Conservation (phyloP, 2,888 invertebrate species). For the Polymixis flavicincta region DNA sequence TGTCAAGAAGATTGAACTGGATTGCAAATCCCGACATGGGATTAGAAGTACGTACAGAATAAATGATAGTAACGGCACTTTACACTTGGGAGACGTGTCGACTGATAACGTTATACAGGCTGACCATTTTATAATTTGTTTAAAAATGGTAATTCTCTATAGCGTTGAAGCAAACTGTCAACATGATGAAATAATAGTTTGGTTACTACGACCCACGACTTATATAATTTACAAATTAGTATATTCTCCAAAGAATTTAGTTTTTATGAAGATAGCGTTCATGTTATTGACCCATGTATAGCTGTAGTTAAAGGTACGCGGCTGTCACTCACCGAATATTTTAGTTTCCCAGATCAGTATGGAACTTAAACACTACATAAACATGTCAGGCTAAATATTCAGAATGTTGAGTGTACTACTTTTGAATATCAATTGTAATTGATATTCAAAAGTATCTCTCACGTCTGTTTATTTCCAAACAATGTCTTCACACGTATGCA, state of each 20-base stretch:
- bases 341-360: conserved; percentile 28
- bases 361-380: conserved; percentile 46
- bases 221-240: background rate
- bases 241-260: background rate
- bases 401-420: conserved; percentile 53
- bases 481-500: conserved; percentile 70
- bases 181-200: background rate
- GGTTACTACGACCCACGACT: background rate
- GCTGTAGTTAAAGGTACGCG: conserved; percentile 8
- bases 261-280: background rate
- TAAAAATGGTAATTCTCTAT: too few relatives aligned
- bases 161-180: background rate
- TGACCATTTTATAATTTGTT: background rate
- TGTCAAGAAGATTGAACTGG: background rate
- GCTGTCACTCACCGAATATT: conserved; percentile 46
- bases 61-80: background rate
- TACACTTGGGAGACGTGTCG: background rate
- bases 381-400: conserved; percentile 53
- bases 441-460: conserved; percentile 72
- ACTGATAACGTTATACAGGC: background rate
- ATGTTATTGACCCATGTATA: conserved; percentile 37
- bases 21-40: background rate
- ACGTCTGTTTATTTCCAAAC: conserved; percentile 74
- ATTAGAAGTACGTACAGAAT: background rate
- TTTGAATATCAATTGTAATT: too few relatives aligned